Evolutionary conservation across 2,888 invertebrate genomes (phyloP).

Genomic region (Meteorus cinctellus): DNA sequence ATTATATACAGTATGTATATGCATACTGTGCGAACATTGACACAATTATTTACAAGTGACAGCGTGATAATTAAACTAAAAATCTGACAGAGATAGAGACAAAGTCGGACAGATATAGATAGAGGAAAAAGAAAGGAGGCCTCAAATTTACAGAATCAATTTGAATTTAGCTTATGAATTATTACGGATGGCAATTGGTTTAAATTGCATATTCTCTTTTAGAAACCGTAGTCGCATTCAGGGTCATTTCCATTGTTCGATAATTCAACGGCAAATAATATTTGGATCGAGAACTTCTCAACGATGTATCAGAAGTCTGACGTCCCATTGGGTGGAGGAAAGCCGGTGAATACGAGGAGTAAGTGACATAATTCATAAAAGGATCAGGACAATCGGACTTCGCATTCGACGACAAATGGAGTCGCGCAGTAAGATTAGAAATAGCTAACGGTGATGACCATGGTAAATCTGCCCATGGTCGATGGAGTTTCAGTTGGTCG

Average conservation of each 20-base stretch:
- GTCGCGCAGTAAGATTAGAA: conserved; percentile 22
- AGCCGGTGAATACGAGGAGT: background rate
- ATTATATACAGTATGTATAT: background rate
- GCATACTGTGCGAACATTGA: background rate
- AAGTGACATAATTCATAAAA: conserved; percentile 8
- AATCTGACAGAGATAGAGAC: too few species aligned
- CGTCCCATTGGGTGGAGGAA: background rate
- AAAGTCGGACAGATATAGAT: background rate
- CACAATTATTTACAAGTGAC: too few species aligned
- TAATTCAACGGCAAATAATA: background rate
- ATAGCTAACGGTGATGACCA: conserved; percentile 55
- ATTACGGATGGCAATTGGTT: too few species aligned
- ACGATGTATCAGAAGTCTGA: background rate
- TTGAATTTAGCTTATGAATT: too few species aligned
- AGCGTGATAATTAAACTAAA: background rate
- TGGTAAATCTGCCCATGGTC: conserved; percentile 63
- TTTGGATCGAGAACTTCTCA: background rate
- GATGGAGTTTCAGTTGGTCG: conserved; percentile 57
- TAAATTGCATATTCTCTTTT: too few species aligned
- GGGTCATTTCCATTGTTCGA: background rate
- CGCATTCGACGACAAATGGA: conserved; percentile 19
- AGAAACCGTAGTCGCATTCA: too few species aligned
- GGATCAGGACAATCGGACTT: conserved; percentile 21
- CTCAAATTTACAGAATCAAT: too few species aligned
- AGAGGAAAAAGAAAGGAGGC: background rate